Conservation (phyloP, 2,888 invertebrate species). For the Leptura quadrifasciata region DNA sequence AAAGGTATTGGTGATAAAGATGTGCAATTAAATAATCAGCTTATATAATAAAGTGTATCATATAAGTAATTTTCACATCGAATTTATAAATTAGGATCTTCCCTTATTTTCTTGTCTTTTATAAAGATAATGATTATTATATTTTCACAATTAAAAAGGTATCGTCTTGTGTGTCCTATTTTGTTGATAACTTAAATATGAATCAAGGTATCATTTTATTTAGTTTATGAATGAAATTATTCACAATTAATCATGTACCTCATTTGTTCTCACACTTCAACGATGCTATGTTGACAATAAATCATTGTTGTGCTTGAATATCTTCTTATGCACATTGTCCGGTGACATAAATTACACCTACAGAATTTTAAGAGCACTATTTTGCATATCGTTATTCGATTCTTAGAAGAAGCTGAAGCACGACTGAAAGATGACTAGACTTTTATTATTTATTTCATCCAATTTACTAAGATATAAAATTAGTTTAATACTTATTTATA, state of each 20-base stretch:
- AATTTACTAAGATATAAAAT: too few relatives aligned
- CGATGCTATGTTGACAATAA: conserved; percentile 33
- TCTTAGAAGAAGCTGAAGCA: conserved; percentile 36
- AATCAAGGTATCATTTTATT: conserved; percentile 15
- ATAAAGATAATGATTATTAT: too few relatives aligned
- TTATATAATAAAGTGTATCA: too few relatives aligned
- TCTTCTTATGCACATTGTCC: conserved; percentile 41
- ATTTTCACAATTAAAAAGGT: too few relatives aligned
- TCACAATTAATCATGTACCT: conserved; percentile 36
- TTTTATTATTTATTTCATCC: too few relatives aligned
- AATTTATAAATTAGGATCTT: too few relatives aligned
- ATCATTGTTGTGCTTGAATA: conserved; percentile 37
- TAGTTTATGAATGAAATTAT: conserved; percentile 38
- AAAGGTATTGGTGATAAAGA: too few relatives aligned
- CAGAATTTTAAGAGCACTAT: conserved; percentile 29
- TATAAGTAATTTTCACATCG: too few relatives aligned
- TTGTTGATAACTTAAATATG: background rate
- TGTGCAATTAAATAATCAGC: too few relatives aligned
- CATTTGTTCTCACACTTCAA: conserved; percentile 42
- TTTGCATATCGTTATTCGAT: conserved; percentile 41
- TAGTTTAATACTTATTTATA: too few relatives aligned
- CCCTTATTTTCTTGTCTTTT: too few relatives aligned
- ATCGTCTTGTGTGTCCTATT: too few relatives aligned
- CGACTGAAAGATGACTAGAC: background rate
- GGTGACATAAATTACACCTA: conserved; percentile 48